These are phyloP conservation scores for Achroia grisella DNA, from an alignment of 1,140 invertebrate species.

Conservation along the genomic window DNA sequence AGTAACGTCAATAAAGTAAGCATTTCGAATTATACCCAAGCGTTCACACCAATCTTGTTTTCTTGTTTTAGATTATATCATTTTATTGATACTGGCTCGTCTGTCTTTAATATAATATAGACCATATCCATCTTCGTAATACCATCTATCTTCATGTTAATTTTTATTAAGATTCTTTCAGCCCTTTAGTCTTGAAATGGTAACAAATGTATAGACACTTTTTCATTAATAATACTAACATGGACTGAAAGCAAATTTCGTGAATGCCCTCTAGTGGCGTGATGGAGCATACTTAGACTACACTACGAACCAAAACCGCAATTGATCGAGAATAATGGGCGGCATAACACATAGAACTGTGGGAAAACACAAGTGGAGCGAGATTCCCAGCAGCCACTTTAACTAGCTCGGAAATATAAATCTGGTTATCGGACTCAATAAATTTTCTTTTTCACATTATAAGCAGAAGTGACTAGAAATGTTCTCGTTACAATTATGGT, in stretches of 20 bases:
- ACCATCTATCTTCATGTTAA: too few relatives aligned
- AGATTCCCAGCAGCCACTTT: constrained; percentile 15
- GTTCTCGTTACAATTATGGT: too few relatives aligned
- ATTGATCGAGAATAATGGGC: constrained; percentile 25
- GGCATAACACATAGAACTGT: constrained; percentile 19
- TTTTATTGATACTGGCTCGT: constrained; percentile 22
- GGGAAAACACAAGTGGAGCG: constrained; percentile 25
- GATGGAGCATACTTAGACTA: constrained; percentile 30
- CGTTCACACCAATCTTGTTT: constrained; percentile 27
- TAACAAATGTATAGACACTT: too few relatives aligned
- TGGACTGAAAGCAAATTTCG: constrained; percentile 24
- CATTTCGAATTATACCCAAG: constrained; percentile 17
- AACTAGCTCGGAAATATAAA: constrained; percentile 13
- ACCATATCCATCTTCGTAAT: too few relatives aligned
- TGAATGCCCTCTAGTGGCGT: constrained; percentile 21
- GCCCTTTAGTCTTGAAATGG: too few relatives aligned
- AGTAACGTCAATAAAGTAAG: constrained; percentile 20
- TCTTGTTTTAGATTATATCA: constrained; percentile 27
- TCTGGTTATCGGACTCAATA: neutral
- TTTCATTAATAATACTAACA: too few relatives aligned
- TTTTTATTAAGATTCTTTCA: too few relatives aligned
- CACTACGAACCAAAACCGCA: constrained; percentile 22
- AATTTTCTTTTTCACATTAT: too few relatives aligned
- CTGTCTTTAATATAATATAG: too few relatives aligned
- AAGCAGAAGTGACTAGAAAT: too few relatives aligned